Base-by-base conservation (phyloP, 2,888 invertebrate species). In the Rhamphomyia laevipes region DNA sequence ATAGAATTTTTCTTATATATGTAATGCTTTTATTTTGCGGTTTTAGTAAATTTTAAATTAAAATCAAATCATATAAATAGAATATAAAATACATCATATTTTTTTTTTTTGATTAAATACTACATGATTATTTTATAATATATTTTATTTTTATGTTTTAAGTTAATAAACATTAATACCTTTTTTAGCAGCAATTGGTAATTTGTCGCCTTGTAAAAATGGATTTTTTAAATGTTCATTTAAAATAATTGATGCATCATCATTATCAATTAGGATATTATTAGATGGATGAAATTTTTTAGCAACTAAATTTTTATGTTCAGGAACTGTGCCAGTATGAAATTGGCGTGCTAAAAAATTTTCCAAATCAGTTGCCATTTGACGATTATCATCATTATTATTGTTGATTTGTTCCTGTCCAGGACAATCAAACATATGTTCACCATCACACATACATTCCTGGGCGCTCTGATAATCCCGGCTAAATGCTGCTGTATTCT, bases 361-460 rank as follows among this genome's bases (percentile, higher is more conserved):
- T 60, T 84, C 81, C 50, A 87, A 74, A 49, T 81, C 78, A 4
- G 78, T 67, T 53, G 76, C 74, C 56, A 68, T 64, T 50, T 68
- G 64, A 44, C 53, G 51, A 41, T 48, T 53, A 35, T 51, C 52
- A 46, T 55, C 54, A 37, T 50, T 49, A 6, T 4, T 27, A n/a
- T 27, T 27, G 23, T 64, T 60, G 35, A 59, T 61, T 60, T 62
- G 45, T 60, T 53, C 66, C 50, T 68, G 66, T 13, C 78, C 77
- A 0, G 88, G 84, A 66, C 96, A 96, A 66, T 86, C 85, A 67
- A 93, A 86, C 92, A 93, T 97, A 72, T 99, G 97, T 63, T 99
- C 97, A 13, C 85, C 84, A 66, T 99, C 99, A 59, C 99, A 99
- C 81, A 96, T 91, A 67, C 99, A 99, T 53, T 92, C 86, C 69